phyloP scores from a whole-genome alignment of 2,113 vertebrate genomes.

The Strix aluco region DNA sequence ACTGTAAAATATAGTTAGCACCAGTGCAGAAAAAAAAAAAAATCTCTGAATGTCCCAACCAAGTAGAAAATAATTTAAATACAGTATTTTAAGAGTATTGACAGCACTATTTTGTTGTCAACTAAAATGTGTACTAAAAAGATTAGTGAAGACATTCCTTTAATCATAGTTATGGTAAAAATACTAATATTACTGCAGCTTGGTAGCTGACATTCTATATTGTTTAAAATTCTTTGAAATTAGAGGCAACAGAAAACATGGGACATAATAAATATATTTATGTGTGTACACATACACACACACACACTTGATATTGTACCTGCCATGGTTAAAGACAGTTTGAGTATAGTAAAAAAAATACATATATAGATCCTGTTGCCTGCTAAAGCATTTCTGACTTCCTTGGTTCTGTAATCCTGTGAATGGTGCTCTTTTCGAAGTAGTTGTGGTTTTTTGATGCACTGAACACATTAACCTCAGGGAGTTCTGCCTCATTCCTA shows the following conservation, averaged over 20 bases:
- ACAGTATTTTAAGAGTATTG: not conserved
- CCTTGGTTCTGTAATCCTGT: not conserved
- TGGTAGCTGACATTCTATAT: not conserved
- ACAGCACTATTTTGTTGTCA: not conserved
- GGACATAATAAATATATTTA: not conserved
- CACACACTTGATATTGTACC: not conserved
- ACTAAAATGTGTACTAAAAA: not conserved
- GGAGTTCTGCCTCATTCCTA: not conserved
- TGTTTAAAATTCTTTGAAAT: not conserved
- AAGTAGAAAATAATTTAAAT: not conserved
- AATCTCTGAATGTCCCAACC: not conserved
- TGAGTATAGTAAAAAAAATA: not conserved
- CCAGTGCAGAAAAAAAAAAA: not conserved
- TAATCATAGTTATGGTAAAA: not conserved
- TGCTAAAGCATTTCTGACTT: not conserved
- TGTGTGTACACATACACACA: not conserved
- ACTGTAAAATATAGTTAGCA: not conserved
- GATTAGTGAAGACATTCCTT: not conserved
- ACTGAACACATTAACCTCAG: not conserved
- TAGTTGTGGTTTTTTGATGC: not conserved
- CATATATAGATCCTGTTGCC: not conserved
- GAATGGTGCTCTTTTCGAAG: not conserved
- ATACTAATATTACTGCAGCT: not conserved
- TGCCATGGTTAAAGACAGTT: not conserved
- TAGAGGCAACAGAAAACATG: not conserved